Evolutionary conservation across 2,797 vertebrate species (phyloP).

Genomic region (Vespertilio murinus): DNA sequence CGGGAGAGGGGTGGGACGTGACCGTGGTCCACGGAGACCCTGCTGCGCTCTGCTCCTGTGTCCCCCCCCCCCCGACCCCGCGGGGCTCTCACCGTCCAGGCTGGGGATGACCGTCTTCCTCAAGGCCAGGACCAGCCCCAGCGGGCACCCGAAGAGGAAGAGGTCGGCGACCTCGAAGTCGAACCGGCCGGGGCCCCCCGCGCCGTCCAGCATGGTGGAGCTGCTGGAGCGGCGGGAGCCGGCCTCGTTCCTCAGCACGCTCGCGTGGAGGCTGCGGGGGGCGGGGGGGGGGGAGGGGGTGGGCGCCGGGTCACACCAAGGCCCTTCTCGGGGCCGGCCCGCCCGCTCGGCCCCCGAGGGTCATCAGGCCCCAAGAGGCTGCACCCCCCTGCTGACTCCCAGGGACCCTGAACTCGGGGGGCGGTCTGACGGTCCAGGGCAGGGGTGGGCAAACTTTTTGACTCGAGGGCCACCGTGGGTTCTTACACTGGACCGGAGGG

Average conservation of each 20-base stretch:
- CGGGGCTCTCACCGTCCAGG: conserved; percentile 90
- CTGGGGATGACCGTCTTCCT: conserved; percentile 96
- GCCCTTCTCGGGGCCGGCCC: neutral
- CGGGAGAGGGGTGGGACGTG: neutral
- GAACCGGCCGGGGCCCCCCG: conserved; percentile 89
- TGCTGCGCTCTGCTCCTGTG: neutral
- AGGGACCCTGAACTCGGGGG: no score
- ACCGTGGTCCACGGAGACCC: neutral
- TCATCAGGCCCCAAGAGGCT: neutral
- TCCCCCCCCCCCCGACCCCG: neutral
- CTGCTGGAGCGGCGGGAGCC: conserved; percentile 91
- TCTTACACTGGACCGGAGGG: no score
- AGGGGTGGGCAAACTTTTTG: no score
- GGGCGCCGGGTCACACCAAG: accelerated
- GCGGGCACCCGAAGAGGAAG: conserved; percentile 97
- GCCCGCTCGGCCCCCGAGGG: neutral
- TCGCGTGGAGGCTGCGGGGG: conserved; percentile 90
- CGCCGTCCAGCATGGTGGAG: conserved; percentile 91
- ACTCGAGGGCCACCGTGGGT: no score
- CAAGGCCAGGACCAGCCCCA: conserved; percentile 96
- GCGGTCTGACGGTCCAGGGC: no score
- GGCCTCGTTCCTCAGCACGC: conserved; percentile 89
- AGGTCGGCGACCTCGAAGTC: conserved; percentile 97
- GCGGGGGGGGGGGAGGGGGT: no score
- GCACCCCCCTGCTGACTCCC: neutral